Conservation (phyloP, 2,888 invertebrate species). For the Cacoxenus indagator region DNA sequence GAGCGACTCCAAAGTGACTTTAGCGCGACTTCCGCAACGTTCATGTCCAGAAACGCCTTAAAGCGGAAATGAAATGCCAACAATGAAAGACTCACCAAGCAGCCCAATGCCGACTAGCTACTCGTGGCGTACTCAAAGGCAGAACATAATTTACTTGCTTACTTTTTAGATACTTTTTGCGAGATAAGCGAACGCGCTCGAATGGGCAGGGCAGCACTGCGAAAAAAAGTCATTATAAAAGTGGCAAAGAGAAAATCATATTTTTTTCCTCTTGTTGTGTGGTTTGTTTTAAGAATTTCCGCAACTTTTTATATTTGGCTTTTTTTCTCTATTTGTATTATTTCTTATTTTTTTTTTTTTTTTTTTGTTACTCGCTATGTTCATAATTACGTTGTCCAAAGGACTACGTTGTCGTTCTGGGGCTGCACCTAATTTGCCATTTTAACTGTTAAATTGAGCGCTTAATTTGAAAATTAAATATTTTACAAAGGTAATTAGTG, state of each 20-base stretch:
- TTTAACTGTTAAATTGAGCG: constrained; percentile 8
- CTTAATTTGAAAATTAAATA: constrained; percentile 5
- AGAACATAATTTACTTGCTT: constrained; percentile 17
- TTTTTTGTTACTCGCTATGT: background rate
- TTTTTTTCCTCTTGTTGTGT: background rate
- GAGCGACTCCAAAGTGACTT: background rate
- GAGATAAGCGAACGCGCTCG: constrained; percentile 13
- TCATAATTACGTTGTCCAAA: background rate
- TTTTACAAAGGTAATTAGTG: background rate
- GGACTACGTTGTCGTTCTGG: background rate
- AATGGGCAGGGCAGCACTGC: background rate
- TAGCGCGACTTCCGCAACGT: background rate
- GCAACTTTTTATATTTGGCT: background rate
- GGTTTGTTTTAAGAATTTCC: background rate
- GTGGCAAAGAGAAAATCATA: constrained; percentile 1
- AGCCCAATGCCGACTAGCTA: background rate
- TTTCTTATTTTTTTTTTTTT: background rate
- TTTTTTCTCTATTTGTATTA: background rate
- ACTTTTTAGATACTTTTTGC: constrained; percentile 18
- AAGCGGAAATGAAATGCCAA: constrained; percentile 12
- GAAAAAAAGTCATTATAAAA: background rate
- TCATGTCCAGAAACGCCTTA: background rate
- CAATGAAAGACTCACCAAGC: constrained; percentile 1
- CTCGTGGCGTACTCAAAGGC: background rate
- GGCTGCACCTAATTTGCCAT: background rate